Percentiles rank a stretch among this genome's conserved stretches.
phyloP scores from a whole-genome alignment of 2,888 invertebrate genomes.

The Limenitis camilla region DNA sequence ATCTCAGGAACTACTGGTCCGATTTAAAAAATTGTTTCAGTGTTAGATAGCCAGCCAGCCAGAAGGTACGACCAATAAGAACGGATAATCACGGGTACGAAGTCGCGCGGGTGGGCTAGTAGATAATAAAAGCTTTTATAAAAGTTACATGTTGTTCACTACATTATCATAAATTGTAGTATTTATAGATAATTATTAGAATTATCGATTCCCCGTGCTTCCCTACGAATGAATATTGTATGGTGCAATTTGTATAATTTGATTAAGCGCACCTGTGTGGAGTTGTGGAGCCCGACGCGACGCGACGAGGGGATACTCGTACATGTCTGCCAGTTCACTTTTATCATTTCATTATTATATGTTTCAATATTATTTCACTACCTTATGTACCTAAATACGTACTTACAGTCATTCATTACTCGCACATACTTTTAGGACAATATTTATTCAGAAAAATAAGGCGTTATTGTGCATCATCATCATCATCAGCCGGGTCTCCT shows the following conservation, averaged over 20 bases:
- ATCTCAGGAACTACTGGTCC: too few species aligned
- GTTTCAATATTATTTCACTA: neutral
- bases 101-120: too few species aligned
- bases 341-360: constrained; percentile 15
- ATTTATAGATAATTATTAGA: constrained; percentile 6
- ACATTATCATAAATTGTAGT: constrained; percentile 4
- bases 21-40: too few species aligned
- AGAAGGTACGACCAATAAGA: too few species aligned
- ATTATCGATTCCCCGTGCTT: constrained; percentile 29
- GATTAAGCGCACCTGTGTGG: constrained; percentile 57
- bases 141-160: too few species aligned
- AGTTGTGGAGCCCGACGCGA: neutral
- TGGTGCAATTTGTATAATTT: constrained; percentile 74
- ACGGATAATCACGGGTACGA: too few species aligned
- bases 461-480: too few species aligned
- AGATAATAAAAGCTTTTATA: too few species aligned
- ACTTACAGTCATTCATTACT: neutral
- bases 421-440: too few species aligned
- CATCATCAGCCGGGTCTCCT: too few species aligned
- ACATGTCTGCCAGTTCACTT: constrained; percentile 12
- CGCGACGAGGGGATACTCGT: constrained; percentile 15
- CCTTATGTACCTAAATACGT: neutral
- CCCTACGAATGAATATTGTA: constrained; percentile 69
- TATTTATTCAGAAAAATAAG: too few species aligned
- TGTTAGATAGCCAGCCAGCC: too few species aligned